Conservation (phyloP, 1,140 invertebrate species). For the Cyclina sinensis region DNA sequence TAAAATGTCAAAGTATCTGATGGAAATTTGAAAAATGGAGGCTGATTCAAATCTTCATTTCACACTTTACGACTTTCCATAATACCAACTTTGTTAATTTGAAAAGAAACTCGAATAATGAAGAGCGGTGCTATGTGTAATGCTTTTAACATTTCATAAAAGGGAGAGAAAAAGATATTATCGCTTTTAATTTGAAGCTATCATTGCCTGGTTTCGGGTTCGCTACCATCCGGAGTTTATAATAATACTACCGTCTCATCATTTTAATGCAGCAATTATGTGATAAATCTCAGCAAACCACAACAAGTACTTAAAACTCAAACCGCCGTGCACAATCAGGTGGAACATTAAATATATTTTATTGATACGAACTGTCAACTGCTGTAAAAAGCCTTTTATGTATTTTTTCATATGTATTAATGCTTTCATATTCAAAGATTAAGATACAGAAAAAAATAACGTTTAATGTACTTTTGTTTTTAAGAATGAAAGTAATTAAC, state of each 20-base stretch:
- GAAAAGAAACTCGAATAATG: constrained; percentile 51
- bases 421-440: too few species aligned
- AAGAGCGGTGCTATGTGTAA: constrained; percentile 52
- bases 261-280: constrained; percentile 62
- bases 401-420: neutral
- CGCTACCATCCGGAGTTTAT: neutral
- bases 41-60: constrained; percentile 61
- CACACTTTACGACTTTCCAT: constrained; percentile 53
- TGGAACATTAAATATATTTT: constrained; percentile 18
- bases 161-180: constrained; percentile 63
- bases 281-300: constrained; percentile 57
- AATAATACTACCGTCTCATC: constrained; percentile 29
- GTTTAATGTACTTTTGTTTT: too few species aligned
- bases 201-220: constrained; percentile 34
- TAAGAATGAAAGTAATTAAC: too few species aligned
- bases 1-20: constrained; percentile 50
- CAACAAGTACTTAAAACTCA: constrained; percentile 6
- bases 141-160: constrained; percentile 70
- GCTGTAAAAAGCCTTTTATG: neutral
- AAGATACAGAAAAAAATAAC: too few species aligned
- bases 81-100: constrained; percentile 64
- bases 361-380: constrained; percentile 19
- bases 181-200: constrained; percentile 50
- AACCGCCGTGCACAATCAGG: neutral
- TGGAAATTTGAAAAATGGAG: constrained; percentile 52